A percentile compares a stretch with the other conserved stretches of the same genome.
These are phyloP conservation scores for Lophura nycthemera DNA, from an alignment of 2,113 vertebrate species.

Conservation along the genomic window DNA sequence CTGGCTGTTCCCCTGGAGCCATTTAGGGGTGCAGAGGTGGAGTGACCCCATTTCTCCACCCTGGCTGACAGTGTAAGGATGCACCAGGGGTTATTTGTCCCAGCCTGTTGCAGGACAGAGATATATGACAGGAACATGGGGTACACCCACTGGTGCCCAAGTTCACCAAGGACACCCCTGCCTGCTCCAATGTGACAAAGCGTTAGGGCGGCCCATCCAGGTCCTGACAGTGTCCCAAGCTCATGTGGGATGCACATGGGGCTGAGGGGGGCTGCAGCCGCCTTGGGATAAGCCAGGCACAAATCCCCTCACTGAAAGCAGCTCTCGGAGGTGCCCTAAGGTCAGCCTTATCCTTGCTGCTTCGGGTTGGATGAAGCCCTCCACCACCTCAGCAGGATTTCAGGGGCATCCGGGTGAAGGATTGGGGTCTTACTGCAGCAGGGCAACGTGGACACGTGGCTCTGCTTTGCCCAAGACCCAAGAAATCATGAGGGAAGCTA, in stretches of 20 bases:
- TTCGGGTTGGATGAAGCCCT: accelerated
- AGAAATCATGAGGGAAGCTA: background rate
- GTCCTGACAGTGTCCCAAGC: background rate
- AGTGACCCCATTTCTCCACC: background rate
- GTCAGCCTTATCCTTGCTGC: background rate
- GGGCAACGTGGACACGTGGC: accelerated
- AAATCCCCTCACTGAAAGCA: background rate
- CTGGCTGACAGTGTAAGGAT: too few relatives aligned
- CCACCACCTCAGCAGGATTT: background rate
- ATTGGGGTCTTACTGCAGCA: accelerated
- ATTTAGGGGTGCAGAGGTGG: too few relatives aligned
- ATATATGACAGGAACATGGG: background rate
- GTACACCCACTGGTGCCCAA: accelerated
- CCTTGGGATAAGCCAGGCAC: background rate
- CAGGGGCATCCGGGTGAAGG: background rate
- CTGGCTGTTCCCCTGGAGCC: background rate
- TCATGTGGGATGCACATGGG: background rate
- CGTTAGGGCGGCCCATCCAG: background rate
- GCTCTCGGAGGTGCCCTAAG: background rate
- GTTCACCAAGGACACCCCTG: background rate
- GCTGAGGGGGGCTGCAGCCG: background rate
- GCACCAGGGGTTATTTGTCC: background rate
- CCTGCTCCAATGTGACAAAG: background rate
- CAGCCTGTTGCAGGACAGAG: background rate
- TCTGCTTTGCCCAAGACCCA: background rate